phyloP scores from a whole-genome alignment of 2,888 invertebrate genomes.

The Eucera pruinosa region DNA sequence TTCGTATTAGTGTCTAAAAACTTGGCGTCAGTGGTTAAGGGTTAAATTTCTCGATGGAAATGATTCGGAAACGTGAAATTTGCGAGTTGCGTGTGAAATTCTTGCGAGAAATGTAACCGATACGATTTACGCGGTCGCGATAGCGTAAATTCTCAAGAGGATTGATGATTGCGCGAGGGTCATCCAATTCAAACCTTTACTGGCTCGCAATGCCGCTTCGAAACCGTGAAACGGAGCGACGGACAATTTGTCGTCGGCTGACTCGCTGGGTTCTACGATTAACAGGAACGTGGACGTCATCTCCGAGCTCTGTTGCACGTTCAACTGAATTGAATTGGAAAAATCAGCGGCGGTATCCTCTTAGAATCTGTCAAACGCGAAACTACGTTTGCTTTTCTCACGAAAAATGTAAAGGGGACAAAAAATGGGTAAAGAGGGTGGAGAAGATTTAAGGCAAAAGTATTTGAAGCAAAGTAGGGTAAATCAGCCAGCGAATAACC shows the following conservation, averaged over 20 bases:
- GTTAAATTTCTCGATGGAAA: no score
- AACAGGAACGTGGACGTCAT: slow-evolving; percentile 2
- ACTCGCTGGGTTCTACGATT: slow-evolving; percentile 33
- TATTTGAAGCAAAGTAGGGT: no score
- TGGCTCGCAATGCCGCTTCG: slow-evolving; percentile 45
- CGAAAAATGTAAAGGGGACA: neutral
- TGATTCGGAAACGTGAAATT: neutral
- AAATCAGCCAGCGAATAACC: no score
- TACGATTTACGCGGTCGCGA: neutral
- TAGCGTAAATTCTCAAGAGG: slow-evolving; percentile 52
- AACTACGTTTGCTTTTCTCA: neutral
- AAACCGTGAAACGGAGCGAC: slow-evolving; percentile 47
- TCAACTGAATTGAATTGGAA: neutral
- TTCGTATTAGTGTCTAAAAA: no score
- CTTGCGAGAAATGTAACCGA: slow-evolving; percentile 10
- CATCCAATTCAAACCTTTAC: slow-evolving; percentile 49
- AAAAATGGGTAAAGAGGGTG: no score
- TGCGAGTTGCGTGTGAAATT: neutral
- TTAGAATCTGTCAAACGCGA: neutral
- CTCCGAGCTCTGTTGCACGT: slow-evolving; percentile 1
- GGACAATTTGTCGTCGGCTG: slow-evolving; percentile 24
- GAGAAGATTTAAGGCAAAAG: no score
- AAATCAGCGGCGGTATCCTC: neutral
- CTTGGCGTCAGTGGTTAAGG: no score
- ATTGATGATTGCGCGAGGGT: slow-evolving; percentile 60